Evolutionary conservation across 2,797 vertebrate species (phyloP), one percentile per base, ranked within the genome.

Genomic region (Lophius americanus): DNA sequence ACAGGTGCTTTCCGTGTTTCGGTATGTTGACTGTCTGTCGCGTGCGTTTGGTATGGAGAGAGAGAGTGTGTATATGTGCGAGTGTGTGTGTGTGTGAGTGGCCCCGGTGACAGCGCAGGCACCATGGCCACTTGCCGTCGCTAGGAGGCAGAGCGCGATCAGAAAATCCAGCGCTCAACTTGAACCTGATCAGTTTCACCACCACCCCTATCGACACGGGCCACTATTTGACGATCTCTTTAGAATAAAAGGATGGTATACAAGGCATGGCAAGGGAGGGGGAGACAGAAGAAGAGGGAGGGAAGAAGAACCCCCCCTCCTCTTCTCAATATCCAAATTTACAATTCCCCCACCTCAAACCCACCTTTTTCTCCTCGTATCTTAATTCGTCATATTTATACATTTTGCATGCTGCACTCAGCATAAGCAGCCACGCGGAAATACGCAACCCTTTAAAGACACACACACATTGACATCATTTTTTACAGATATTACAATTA

Each of bases 121-220:
- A 83, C 74, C 68, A 84, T 91, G 86, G 68, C 86, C 73, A 57
- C 55, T 65, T 69, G 76, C 81, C 75, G 93, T 95, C 96, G 94
- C 96, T 97, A 98, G 97, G 96, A 95, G 96, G 97, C 97, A 97
- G 95, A 95, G 90, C 91, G 91, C 92, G 96, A 96, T 96, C 96
- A 96, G 92, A 93, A 95, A 96, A 96, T 92, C 92, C 79, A 66
- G 63, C 70, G 65, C 81, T 92, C 92, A 94, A 94, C 94, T 94
- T 93, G 94, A 96, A 95, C 95, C 94, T 93, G 94, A 94, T 93
- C 93, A 88, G 90, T 93, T 94, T 93, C 92, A 88, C 87, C 74
- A 78, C 81, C 89, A 87, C 84, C 60, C 62, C 67, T 64, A 92
- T 90, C 92, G 87, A 76, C 88, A 85, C 89, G 66, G 73, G 70